Percentiles rank a stretch among this genome's conserved stretches.
These are phyloP conservation scores for Scolopax rusticola DNA, from an alignment of 2,797 vertebrate genomes.

Conservation along the genomic window DNA sequence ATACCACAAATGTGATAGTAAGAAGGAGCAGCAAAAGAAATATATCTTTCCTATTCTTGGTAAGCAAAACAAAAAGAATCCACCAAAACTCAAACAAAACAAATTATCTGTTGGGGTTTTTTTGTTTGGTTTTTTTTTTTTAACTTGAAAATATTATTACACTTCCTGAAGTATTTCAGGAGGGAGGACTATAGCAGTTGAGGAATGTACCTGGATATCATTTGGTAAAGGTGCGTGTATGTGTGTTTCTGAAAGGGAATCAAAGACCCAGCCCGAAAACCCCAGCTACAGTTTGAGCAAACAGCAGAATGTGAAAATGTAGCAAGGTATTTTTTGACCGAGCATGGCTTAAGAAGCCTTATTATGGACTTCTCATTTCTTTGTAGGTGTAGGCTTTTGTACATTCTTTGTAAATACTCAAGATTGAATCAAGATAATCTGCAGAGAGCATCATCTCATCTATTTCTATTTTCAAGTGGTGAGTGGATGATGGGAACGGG, in stretches of 20 bases:
- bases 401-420: background rate
- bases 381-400: background rate
- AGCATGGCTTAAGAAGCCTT: background rate
- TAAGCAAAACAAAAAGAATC: background rate
- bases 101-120: background rate
- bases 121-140: no score
- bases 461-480: background rate
- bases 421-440: background rate
- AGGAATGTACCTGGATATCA: background rate
- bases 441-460: background rate
- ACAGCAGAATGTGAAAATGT: accelerated
- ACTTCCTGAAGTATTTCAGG: background rate
- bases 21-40: background rate
- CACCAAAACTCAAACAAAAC: background rate
- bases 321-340: background rate
- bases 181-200: background rate
- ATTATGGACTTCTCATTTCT: background rate
- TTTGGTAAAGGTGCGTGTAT: background rate
- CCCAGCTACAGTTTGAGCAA: background rate
- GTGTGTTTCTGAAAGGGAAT: background rate
- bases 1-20: no score
- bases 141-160: no score
- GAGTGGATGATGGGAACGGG: background rate
- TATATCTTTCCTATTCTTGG: background rate
- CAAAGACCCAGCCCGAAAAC: background rate